Evolutionary conservation across 2,113 vertebrate genomes (phyloP).

Genomic region (Myiopsitta monachus): DNA sequence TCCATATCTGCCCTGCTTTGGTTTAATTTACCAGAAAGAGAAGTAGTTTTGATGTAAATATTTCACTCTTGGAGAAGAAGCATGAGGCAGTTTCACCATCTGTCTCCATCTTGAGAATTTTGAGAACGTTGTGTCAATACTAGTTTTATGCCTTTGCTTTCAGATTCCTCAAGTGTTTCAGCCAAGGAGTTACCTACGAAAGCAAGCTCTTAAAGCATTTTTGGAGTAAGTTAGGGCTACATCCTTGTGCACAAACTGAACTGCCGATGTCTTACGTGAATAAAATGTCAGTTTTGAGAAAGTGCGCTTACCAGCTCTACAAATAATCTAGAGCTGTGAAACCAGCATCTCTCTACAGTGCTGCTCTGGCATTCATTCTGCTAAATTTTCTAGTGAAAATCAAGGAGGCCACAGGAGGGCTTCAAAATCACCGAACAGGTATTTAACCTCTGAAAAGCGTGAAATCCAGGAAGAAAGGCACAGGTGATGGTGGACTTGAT

Average conservation of each 20-base stretch:
- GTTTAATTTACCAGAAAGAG: slow-evolving; percentile 10
- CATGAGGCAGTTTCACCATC: neutral
- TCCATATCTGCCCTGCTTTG: neutral
- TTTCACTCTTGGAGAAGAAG: neutral
- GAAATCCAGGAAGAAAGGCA: neutral
- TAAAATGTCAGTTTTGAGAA: neutral
- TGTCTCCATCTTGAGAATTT: neutral
- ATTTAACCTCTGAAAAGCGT: neutral
- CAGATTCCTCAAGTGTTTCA: neutral
- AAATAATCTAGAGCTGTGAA: neutral
- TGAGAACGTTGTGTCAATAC: neutral
- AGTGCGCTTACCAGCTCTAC: neutral
- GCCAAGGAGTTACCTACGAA: neutral
- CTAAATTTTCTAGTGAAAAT: neutral
- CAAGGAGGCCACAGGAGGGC: neutral
- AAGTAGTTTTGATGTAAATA: neutral
- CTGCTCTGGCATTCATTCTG: neutral
- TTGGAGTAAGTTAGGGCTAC: neutral
- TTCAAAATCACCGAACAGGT: neutral
- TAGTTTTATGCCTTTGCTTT: neutral
- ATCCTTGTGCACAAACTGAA: neutral
- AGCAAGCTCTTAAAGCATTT: neutral
- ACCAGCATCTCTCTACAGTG: neutral
- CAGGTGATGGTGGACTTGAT: neutral
- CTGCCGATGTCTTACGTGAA: neutral